Percentiles rank a stretch among this genome's conserved stretches.
Conservation (phyloP, 2,888 invertebrate genomes). For the Tribolium freemani region DNA sequence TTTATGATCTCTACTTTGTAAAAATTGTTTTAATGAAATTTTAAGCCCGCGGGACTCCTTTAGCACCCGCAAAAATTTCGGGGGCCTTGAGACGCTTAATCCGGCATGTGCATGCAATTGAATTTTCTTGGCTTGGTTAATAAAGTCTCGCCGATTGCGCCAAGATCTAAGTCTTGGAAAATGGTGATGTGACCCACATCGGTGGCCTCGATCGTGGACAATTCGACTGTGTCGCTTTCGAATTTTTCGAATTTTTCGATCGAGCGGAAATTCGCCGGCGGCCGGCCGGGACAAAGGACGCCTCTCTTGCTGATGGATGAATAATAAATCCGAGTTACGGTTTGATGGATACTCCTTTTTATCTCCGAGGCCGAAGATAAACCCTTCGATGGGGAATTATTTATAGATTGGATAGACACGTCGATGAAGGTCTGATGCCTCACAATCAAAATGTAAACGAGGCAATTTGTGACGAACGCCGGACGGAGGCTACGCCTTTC, state of each 20-base stretch:
- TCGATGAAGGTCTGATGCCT: too few species aligned
- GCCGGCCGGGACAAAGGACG: background rate
- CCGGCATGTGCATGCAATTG: constrained; percentile 1
- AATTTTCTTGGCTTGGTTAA: constrained; percentile 3
- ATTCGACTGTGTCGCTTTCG: constrained; percentile 31
- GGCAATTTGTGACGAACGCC: background rate
- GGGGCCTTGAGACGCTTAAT: constrained; percentile 16
- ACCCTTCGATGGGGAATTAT: background rate
- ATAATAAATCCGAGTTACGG: background rate
- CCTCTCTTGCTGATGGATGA: background rate
- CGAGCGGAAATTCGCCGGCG: background rate
- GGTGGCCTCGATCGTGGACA: constrained; percentile 22
- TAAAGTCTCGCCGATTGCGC: constrained; percentile 7
- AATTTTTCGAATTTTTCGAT: constrained; percentile 11
- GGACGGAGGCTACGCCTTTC: background rate
- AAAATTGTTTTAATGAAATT: background rate
- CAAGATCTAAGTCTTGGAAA: constrained; percentile 11
- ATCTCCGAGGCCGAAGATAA: background rate
- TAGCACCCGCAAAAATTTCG: background rate
- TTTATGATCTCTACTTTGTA: too few species aligned
- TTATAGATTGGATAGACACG: background rate
- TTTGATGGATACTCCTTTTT: background rate
- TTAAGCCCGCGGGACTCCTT: background rate
- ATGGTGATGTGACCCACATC: constrained; percentile 21
- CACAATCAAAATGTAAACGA: background rate